Conservation (phyloP, 64 coral and sea anemone genomes). For the Cladopsammia gracilis region DNA sequence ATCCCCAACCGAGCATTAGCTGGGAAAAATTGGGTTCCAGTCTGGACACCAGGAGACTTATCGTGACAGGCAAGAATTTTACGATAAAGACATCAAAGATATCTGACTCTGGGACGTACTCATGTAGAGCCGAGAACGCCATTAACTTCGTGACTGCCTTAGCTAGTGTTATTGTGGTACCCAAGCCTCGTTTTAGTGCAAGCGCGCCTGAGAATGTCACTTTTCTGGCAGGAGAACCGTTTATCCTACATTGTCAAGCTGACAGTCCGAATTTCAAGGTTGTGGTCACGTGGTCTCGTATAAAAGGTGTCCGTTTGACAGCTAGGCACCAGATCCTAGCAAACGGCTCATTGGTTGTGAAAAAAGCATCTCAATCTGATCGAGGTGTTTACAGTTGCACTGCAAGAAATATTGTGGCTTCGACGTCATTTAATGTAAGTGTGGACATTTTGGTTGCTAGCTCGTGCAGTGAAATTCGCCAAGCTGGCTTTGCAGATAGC, state of each 20-base stretch:
- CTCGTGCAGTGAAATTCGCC: conserved; percentile 4
- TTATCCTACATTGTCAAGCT: conserved; percentile 11
- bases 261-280: conserved; percentile 2
- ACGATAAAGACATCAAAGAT: background rate
- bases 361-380: conserved; percentile 1
- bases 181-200: background rate
- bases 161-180: conserved; percentile 4
- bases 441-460: background rate
- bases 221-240: background rate
- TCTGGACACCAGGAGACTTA: background rate
- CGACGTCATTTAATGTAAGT: background rate
- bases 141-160: background rate
- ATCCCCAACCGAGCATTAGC: background rate
- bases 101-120: conserved; percentile 18
- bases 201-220: background rate
- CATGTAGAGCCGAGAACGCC: conserved; percentile 6
- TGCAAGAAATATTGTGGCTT: conserved; percentile 20
- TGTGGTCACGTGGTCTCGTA: background rate
- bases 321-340: background rate
- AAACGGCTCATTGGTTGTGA: conserved; percentile 9
- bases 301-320: background rate
- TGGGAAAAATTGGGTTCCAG: conserved; percentile 25
- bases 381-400: conserved; percentile 6
- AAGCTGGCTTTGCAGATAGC: conserved; percentile 17
- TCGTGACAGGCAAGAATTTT: background rate